Conservation (phyloP, 1,140 invertebrate genomes). For the Mactra quadrangularis region DNA sequence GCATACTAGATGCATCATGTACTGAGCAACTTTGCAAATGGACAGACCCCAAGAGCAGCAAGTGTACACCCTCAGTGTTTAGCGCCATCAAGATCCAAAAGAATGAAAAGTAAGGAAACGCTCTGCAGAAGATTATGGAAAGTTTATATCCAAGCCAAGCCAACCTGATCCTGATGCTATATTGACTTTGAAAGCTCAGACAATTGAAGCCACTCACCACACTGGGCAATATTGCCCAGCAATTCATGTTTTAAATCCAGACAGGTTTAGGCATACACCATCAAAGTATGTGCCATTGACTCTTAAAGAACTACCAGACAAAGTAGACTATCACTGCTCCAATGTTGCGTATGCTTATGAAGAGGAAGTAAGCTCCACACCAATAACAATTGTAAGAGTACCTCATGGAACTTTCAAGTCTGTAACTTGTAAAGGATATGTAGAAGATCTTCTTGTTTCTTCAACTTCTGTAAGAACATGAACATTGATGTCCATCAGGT, state of each 20-base stretch:
- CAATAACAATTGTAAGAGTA: too few relatives aligned
- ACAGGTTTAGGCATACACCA: too few relatives aligned
- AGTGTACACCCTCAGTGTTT: not conserved
- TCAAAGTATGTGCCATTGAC: too few relatives aligned
- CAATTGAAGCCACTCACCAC: conserved; percentile 15
- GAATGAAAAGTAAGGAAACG: not conserved
- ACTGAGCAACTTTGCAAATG: conserved; percentile 18
- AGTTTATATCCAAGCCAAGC: not conserved
- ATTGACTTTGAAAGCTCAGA: not conserved
- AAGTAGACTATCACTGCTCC: not conserved
- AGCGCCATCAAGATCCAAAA: not conserved
- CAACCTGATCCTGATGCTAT: conserved; percentile 6
- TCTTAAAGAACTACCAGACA: not conserved
- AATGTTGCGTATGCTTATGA: not conserved
- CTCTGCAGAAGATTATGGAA: conserved; percentile 3
- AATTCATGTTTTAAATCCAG: too few relatives aligned
- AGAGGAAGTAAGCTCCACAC: not conserved
- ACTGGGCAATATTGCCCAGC: too few relatives aligned
- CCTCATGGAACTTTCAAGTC: too few relatives aligned
- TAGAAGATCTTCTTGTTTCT: not conserved
- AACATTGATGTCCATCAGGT: not conserved
- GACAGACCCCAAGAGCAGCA: conserved; percentile 25
- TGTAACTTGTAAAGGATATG: too few relatives aligned
- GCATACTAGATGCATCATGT: not conserved
- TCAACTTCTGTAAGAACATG: conserved; percentile 6